Conservation (phyloP, 2,888 invertebrate genomes). For the Crepidodera aurea region DNA sequence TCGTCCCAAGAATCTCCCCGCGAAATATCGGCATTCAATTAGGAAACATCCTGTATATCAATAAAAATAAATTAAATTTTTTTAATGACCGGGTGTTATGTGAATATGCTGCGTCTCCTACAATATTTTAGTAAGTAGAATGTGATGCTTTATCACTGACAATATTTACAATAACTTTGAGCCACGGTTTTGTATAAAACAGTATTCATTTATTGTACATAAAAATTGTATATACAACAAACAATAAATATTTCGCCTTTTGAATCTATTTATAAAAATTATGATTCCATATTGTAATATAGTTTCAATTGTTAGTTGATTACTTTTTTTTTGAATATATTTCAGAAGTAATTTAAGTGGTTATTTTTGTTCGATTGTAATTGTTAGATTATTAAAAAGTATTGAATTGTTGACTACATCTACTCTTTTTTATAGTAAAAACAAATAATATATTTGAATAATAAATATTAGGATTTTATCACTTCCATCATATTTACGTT, state of each 20-base stretch:
- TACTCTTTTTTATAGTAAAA: not conserved
- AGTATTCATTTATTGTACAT: conserved; percentile 54
- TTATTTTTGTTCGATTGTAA: conserved; percentile 46
- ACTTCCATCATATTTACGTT: too few species aligned
- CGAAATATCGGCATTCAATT: too few species aligned
- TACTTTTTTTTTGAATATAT: conserved; percentile 25
- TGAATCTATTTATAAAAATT: conserved; percentile 45
- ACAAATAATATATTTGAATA: too few species aligned
- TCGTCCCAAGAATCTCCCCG: too few species aligned
- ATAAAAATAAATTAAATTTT: too few species aligned
- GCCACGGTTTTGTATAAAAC: conserved; percentile 38
- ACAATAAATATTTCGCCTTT: conserved; percentile 43
- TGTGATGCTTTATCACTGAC: conserved; percentile 29
- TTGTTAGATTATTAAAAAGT: conserved; percentile 47
- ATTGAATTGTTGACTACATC: conserved; percentile 25
- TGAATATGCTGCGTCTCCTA: not conserved
- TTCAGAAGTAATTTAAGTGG: conserved; percentile 42
- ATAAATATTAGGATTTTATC: too few species aligned
- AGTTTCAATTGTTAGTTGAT: conserved; percentile 39
- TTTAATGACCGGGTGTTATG: conserved; percentile 16
- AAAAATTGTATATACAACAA: conserved; percentile 49
- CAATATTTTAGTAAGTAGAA: conserved; percentile 27
- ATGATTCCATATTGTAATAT: conserved; percentile 47
- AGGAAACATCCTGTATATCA: too few species aligned
- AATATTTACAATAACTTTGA: conserved; percentile 29